Conservation (phyloP, 2,888 invertebrate species). For the Pyralis farinalis region DNA sequence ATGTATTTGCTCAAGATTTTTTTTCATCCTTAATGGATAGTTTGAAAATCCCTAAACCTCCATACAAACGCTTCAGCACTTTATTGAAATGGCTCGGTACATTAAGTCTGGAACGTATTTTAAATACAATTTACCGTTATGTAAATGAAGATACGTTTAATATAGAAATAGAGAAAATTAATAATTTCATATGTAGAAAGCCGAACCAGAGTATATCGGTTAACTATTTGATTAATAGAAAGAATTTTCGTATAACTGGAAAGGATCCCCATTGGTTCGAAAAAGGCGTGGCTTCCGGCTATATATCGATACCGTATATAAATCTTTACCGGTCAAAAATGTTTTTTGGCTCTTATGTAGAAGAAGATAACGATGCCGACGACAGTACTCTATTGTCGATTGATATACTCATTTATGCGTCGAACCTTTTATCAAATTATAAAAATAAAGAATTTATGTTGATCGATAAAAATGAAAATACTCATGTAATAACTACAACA, state of each 20-base stretch:
- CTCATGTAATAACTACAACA: slow-evolving; percentile 7
- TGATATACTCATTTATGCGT: slow-evolving; percentile 38
- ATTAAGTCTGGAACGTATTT: neutral
- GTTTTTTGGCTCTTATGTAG: slow-evolving; percentile 17
- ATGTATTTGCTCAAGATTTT: slow-evolving; percentile 21
- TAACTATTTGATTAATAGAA: slow-evolving; percentile 17
- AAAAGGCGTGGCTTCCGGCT: slow-evolving; percentile 24
- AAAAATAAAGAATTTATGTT: slow-evolving; percentile 15
- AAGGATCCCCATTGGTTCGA: slow-evolving; percentile 30
- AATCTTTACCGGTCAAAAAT: slow-evolving; percentile 20
- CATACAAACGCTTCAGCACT: slow-evolving; percentile 3
- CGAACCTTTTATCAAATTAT: slow-evolving; percentile 36
- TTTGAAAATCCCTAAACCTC: neutral
- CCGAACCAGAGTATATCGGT: slow-evolving; percentile 15
- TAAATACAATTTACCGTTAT: slow-evolving; percentile 4
- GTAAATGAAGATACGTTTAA: slow-evolving; percentile 9
- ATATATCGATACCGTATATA: slow-evolving; percentile 21
- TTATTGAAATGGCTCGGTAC: slow-evolving; percentile 13
- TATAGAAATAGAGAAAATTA: slow-evolving; percentile 3
- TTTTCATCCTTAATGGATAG: slow-evolving; percentile 23
- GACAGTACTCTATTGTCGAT: slow-evolving; percentile 28
- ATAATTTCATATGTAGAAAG: slow-evolving; percentile 9
- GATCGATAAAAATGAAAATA: neutral
- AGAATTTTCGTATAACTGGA: slow-evolving; percentile 11
- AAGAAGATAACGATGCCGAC: slow-evolving; percentile 21